phyloP scores from a whole-genome alignment of 2,113 vertebrate species.

The Gymnocephalus cernua region DNA sequence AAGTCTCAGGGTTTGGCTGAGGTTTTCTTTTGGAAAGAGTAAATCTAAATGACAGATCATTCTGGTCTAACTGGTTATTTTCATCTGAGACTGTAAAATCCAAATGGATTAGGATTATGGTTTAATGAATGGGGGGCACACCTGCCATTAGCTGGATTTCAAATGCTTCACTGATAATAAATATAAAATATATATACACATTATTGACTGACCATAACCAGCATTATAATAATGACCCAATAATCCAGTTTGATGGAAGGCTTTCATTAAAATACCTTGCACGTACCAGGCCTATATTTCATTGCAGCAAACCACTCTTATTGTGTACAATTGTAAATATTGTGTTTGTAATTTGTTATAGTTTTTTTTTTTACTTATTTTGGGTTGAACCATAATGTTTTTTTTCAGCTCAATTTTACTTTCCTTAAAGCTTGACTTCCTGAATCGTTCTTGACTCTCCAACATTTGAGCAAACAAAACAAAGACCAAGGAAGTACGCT shows the following conservation, averaged over 20 bases:
- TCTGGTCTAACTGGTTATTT: slow-evolving; percentile 25
- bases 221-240: slow-evolving; percentile 13
- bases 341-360: background rate
- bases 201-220: background rate
- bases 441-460: background rate
- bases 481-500: slow-evolving; percentile 23
- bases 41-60: slow-evolving; percentile 58
- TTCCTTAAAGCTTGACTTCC: background rate
- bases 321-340: background rate
- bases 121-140: slow-evolving; percentile 24
- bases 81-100: slow-evolving; percentile 29
- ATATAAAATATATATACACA: background rate
- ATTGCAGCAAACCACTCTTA: background rate
- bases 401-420: background rate
- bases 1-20: slow-evolving; percentile 43
- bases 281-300: no score
- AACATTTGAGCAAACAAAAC: slow-evolving; percentile 35
- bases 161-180: slow-evolving; percentile 8
- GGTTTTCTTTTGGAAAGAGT: slow-evolving; percentile 27
- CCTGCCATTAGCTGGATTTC: slow-evolving; percentile 25
- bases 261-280: background rate
- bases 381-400: background rate
- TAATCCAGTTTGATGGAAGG: background rate
- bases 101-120: slow-evolving; percentile 29
- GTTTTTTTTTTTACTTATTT: background rate